phyloP scores from a whole-genome alignment of 2,888 invertebrate genomes.

The Hydriomena furcata region DNA sequence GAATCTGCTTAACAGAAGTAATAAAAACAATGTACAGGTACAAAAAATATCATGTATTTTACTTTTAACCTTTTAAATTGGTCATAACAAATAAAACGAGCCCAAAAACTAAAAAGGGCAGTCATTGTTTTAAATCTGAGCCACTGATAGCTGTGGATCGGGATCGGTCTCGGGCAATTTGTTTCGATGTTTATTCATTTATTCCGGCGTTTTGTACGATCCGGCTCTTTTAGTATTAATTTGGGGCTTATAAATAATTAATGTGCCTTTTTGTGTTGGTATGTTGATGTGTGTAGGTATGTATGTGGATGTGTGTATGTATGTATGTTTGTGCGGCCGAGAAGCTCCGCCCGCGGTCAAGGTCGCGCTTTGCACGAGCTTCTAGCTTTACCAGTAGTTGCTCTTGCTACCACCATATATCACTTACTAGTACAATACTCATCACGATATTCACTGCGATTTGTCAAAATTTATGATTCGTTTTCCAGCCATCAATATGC shows the following conservation, averaged over 20 bases:
- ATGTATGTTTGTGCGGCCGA: constrained; percentile 52
- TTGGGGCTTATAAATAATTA: constrained; percentile 77
- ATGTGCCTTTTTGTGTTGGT: constrained; percentile 56
- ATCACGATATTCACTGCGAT: background rate
- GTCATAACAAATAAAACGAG: constrained; percentile 41
- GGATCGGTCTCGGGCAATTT: constrained; percentile 59
- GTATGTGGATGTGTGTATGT: too few species aligned
- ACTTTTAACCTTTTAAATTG: constrained; percentile 38
- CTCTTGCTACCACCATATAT: constrained; percentile 12
- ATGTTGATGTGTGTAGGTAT: constrained; percentile 45
- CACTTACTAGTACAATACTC: constrained; percentile 3
- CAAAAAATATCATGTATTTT: constrained; percentile 25
- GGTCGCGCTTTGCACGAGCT: constrained; percentile 56
- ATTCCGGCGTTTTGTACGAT: constrained; percentile 67
- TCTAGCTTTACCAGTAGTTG: constrained; percentile 40
- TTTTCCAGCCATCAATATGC: constrained; percentile 3
- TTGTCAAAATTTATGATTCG: background rate
- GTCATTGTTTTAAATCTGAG: constrained; percentile 48
- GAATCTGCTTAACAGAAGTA: constrained; percentile 8
- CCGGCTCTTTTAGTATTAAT: constrained; percentile 70
- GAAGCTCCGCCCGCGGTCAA: constrained; percentile 63
- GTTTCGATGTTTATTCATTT: constrained; percentile 74
- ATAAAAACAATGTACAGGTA: constrained; percentile 20
- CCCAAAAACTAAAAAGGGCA: constrained; percentile 45
- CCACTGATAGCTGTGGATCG: constrained; percentile 41